phyloP scores from a whole-genome alignment of 2,888 invertebrate genomes.

The Cartodere bifasciata region DNA sequence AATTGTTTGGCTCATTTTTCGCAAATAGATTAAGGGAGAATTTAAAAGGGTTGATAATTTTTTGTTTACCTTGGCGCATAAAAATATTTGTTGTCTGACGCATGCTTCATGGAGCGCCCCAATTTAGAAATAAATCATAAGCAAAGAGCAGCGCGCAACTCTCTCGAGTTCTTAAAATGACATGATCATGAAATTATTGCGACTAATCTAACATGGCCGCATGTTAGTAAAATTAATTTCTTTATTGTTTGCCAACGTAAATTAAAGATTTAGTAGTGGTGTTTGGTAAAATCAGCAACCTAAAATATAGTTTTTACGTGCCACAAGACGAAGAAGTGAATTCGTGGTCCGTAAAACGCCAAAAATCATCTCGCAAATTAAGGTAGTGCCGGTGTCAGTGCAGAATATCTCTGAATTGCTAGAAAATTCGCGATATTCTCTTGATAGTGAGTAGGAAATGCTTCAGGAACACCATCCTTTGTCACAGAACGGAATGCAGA shows the following conservation, averaged over 20 bases:
- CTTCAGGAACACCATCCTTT: slow-evolving; percentile 50
- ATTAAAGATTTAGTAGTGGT: slow-evolving; percentile 39
- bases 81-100: no score
- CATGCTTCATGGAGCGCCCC: no score
- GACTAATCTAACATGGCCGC: slow-evolving; percentile 63
- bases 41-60: no score
- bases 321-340: slow-evolving; percentile 5
- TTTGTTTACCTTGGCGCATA: no score
- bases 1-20: no score
- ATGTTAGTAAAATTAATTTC: slow-evolving; percentile 68
- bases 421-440: neutral
- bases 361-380: neutral
- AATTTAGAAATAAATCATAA: no score
- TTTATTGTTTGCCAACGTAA: slow-evolving; percentile 66
- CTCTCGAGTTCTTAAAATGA: no score
- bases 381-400: slow-evolving; percentile 9
- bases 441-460: slow-evolving; percentile 25
- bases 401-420: neutral
- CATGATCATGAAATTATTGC: no score
- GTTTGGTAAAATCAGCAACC: slow-evolving; percentile 33
- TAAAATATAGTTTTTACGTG: slow-evolving; percentile 9
- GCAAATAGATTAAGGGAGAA: no score
- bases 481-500: slow-evolving; percentile 52
- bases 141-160: no score
- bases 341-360: slow-evolving; percentile 6